Conservation (phyloP, 2,888 invertebrate species). For the Cephonodes hylas region DNA sequence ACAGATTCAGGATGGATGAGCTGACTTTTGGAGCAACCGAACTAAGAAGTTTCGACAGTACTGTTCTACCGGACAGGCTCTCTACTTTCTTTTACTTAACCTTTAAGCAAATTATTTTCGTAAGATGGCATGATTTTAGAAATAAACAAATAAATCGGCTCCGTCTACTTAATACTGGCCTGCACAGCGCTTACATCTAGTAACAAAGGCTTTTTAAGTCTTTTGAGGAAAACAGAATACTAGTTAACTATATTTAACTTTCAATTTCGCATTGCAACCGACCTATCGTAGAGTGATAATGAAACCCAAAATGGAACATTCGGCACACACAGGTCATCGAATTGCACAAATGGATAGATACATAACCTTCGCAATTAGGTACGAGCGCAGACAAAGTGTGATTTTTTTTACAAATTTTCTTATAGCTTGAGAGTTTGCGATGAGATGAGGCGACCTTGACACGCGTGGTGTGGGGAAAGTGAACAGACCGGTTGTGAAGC, state of each 20-base stretch:
- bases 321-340: slow-evolving; percentile 12
- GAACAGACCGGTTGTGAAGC: slow-evolving; percentile 69
- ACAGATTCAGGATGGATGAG: too few species aligned
- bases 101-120: too few species aligned
- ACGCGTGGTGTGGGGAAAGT: slow-evolving; percentile 70
- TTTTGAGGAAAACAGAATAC: too few species aligned
- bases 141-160: neutral
- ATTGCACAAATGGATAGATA: slow-evolving; percentile 11
- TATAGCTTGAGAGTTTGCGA: slow-evolving; percentile 32
- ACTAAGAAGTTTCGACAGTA: too few species aligned
- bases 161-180: too few species aligned
- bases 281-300: slow-evolving; percentile 5
- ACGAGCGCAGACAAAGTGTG: slow-evolving; percentile 18
- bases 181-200: too few species aligned
- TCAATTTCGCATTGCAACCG: neutral
- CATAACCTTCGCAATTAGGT: slow-evolving; percentile 26
- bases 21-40: too few species aligned
- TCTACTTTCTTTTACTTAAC: too few species aligned
- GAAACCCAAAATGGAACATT: slow-evolving; percentile 13
- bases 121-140: too few species aligned
- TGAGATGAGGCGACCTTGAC: slow-evolving; percentile 71
- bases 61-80: too few species aligned
- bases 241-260: neutral
- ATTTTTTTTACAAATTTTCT: slow-evolving; percentile 32
- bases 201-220: too few species aligned